Evolutionary conservation across 2,797 vertebrate species (phyloP).

Genomic region (Hoplostethus atlanticus): DNA sequence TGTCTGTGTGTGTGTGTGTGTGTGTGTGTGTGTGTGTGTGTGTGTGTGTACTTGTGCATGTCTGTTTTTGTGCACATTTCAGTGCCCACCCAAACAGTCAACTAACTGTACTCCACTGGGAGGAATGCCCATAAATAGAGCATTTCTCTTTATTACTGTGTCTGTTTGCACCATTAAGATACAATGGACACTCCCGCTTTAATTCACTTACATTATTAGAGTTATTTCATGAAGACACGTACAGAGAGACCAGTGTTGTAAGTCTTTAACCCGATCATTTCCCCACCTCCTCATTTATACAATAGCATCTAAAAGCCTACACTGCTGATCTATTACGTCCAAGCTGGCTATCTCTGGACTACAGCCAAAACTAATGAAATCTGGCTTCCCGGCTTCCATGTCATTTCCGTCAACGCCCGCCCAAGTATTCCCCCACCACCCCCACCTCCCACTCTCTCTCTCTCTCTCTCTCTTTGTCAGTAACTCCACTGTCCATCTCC

Average conservation of each 20-base stretch:
- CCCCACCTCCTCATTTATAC: slow-evolving; percentile 39
- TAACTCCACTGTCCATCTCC: slow-evolving; percentile 8
- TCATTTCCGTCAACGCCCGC: slow-evolving; percentile 44
- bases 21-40: no score
- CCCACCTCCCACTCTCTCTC: not conserved
- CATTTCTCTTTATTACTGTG: no score
- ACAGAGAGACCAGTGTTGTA: not conserved
- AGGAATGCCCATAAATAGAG: no score
- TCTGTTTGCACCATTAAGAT: no score
- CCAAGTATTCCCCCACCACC: slow-evolving; percentile 2
- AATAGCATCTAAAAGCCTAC: slow-evolving; percentile 30
- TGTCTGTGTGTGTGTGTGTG: not conserved
- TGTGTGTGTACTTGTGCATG: no score
- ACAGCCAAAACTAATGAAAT: slow-evolving; percentile 52
- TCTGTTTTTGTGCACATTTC: no score
- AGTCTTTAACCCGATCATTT: slow-evolving; percentile 20
- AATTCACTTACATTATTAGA: no score
- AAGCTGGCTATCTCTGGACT: slow-evolving; percentile 43
- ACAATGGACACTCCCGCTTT: no score
- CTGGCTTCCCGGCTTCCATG: slow-evolving; percentile 36
- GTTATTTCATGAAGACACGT: no score
- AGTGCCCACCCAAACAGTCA: no score
- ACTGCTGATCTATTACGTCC: slow-evolving; percentile 23
- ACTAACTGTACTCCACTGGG: not conserved
- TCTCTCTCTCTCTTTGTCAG: no score